A percentile compares a stretch with the other conserved stretches of the same genome.
phyloP scores from a whole-genome alignment of 2,113 vertebrate species.

The Centropus bengalensis region DNA sequence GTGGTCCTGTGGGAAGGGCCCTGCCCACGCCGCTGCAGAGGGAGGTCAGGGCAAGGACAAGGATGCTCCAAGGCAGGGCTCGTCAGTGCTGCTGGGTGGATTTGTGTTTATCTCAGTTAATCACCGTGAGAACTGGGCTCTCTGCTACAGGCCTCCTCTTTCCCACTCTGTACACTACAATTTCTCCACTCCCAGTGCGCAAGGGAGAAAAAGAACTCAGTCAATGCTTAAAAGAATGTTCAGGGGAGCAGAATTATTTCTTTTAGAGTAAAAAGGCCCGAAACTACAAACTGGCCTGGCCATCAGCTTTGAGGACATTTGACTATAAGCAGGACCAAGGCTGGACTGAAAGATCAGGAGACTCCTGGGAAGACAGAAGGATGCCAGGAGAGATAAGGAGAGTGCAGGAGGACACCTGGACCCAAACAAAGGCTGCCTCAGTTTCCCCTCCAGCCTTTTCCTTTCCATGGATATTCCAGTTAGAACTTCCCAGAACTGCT shows the following conservation, averaged over 20 bases:
- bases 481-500: neutral
- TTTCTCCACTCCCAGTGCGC: fast-evolving
- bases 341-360: neutral
- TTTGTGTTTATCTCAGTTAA: neutral
- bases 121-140: neutral
- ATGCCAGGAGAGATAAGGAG: neutral
- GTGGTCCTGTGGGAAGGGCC: too few relatives aligned
- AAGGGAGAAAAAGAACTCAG: neutral
- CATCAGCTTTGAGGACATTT: neutral
- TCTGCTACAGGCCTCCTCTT: neutral
- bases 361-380: neutral
- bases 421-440: neutral
- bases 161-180: fast-evolving
- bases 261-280: neutral
- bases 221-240: neutral
- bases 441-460: neutral
- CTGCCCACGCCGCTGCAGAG: too few relatives aligned
- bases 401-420: neutral
- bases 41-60: neutral
- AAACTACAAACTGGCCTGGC: neutral
- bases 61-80: neutral
- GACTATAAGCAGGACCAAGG: neutral
- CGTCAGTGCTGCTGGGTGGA: neutral
- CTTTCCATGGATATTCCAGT: fast-evolving
- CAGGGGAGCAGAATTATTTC: neutral